These are phyloP conservation scores for Gasteruption jaculator DNA, from an alignment of 2,888 invertebrate genomes.

Conservation along the genomic window DNA sequence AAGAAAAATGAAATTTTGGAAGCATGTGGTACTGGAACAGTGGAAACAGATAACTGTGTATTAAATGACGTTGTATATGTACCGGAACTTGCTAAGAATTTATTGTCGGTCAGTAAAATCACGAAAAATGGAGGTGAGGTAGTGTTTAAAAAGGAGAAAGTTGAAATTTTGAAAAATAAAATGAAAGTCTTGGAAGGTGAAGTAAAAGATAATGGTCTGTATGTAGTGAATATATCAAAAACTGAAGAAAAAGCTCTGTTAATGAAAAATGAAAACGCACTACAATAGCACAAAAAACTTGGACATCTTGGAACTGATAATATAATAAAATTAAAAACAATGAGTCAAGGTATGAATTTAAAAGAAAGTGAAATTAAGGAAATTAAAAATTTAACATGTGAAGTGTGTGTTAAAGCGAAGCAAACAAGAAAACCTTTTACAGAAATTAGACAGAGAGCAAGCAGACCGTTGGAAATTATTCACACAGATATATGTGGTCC, in stretches of 20 bases:
- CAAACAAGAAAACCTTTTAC: conserved; percentile 15
- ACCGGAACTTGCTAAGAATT: conserved; percentile 8
- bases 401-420: conserved; percentile 23
- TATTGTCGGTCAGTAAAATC: conserved; percentile 6
- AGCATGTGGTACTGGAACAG: background rate
- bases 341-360: conserved; percentile 5
- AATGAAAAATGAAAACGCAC: background rate
- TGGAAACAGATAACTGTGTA: background rate
- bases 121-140: conserved; percentile 7
- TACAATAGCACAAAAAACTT: conserved; percentile 1
- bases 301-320: background rate
- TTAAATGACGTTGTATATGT: conserved; percentile 8
- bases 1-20: background rate
- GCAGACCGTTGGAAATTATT: conserved; percentile 21
- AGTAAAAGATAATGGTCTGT: background rate
- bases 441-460: conserved; percentile 18
- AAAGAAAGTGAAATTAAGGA: background rate
- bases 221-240: background rate
- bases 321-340: background rate
- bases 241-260: background rate
- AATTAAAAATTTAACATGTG: conserved; percentile 2
- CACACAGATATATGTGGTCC: conserved; percentile 30
- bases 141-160: conserved; percentile 1
- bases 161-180: background rate
- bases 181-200: background rate